Evolutionary conservation across 2,797 vertebrate species (phyloP).

Genomic region (Lutjanus campechanus): DNA sequence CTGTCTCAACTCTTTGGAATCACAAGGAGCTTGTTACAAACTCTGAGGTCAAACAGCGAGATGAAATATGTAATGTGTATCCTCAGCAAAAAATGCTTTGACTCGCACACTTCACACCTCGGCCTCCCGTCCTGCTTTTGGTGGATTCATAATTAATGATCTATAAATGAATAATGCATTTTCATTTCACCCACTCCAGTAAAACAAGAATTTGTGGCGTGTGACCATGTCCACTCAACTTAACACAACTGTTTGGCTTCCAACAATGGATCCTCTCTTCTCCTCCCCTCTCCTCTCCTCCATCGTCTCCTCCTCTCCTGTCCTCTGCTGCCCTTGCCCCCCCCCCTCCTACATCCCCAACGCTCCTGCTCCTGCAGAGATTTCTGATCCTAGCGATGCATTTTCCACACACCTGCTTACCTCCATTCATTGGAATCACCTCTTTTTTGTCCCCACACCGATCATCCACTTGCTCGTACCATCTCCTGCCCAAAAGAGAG

Average conservation of each 20-base stretch:
- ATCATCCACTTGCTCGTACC: conserved; percentile 68
- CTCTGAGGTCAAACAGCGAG: conserved; percentile 69
- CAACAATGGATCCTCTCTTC: conserved; percentile 32
- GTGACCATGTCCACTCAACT: conserved; percentile 77
- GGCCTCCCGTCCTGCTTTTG: conserved; percentile 69
- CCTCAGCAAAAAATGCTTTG: conserved; percentile 70
- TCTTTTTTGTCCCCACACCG: conserved; percentile 57
- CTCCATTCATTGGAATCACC: conserved; percentile 51
- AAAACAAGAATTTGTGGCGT: conserved; percentile 77
- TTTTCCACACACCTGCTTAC: conserved; percentile 61
- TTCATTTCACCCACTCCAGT: conserved; percentile 76
- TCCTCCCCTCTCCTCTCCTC: conserved; percentile 4
- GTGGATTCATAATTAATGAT: conserved; percentile 85
- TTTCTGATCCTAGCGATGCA: conserved; percentile 30
- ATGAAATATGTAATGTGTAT: conserved; percentile 80
- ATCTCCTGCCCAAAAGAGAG: conserved; percentile 84
- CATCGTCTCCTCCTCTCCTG: neutral
- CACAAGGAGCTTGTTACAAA: conserved; percentile 62
- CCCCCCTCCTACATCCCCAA: neutral
- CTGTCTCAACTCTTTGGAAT: conserved; percentile 46
- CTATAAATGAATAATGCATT: conserved; percentile 85
- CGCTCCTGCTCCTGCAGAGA: neutral
- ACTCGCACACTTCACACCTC: conserved; percentile 79
- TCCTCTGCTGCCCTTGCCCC: neutral
- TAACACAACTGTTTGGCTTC: conserved; percentile 64